Percentiles rank a stretch among this genome's conserved stretches.
Evolutionary conservation across 2,797 vertebrate genomes (phyloP).

Genomic region (Acanthis flammea): DNA sequence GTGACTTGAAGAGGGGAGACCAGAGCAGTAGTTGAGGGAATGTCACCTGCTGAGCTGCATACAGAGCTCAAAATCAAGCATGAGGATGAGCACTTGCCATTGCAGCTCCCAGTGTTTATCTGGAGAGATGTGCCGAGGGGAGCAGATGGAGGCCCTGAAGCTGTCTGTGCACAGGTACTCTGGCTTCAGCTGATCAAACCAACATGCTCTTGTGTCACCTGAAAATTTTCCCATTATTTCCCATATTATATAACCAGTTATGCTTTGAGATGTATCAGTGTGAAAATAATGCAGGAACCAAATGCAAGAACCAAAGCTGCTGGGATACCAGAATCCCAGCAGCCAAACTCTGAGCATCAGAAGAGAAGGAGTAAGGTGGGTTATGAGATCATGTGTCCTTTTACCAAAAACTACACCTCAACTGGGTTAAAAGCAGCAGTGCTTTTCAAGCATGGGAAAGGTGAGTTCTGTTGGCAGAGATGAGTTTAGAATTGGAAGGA

Average conservation of each 20-base stretch:
- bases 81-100: accelerated
- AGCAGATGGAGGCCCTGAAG: accelerated
- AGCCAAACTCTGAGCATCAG: background rate
- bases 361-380: background rate
- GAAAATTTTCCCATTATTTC: background rate
- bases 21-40: background rate
- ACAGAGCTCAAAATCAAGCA: background rate
- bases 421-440: background rate
- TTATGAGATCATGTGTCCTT: background rate
- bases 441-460: background rate
- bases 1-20: background rate
- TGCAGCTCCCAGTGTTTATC: background rate
- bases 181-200: background rate
- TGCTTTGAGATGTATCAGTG: accelerated
- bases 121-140: accelerated
- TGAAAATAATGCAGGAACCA: background rate
- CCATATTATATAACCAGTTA: background rate
- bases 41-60: background rate
- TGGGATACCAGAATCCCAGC: background rate
- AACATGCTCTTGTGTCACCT: accelerated
- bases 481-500: background rate
- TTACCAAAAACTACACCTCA: background rate
- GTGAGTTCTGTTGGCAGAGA: background rate
- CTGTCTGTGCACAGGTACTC: accelerated
- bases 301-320: background rate